Base-by-base conservation (phyloP, 2,113 vertebrate genomes). In the Catharus fuscescens region DNA sequence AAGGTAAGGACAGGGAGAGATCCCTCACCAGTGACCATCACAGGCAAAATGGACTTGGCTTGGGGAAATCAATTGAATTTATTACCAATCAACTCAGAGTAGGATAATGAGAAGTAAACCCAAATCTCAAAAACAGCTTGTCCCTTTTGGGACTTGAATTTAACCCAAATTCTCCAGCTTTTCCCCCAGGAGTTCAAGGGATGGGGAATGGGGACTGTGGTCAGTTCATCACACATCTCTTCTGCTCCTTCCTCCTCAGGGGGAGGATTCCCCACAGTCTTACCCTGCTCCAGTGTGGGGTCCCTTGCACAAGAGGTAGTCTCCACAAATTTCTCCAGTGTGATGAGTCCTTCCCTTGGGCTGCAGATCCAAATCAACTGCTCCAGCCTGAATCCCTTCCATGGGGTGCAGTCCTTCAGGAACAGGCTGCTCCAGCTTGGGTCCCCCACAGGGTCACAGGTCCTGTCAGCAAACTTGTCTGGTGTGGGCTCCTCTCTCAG, bases 141-240 rank as follows among this genome's bases (percentile, higher is more conserved):
- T n/a, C 14, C 2, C 47, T 40, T 77, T 31, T 61, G 31, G 7
- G 40, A 40, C 9, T 71, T 56, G 54, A 19, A 25, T 82, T 69
- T 42, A 62, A 77, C n/a, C 12, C 26, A 44, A 29, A 6, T 78
- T 78, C 47, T 61, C 23, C 13, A 53, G 9, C 18, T 61, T 61
- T 52, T 32, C 18, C 12, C 47, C 14, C 5, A 32, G 40, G 42
- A 67, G 26, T 23, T 31, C 14, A 42, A 28, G 48, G 25, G 20
- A 13, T 47, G 25, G 25, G 54, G 18, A 69, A 21, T 3, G 5
- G n/a, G 28, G 54, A 5, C 50, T 40, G 31, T 40, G 15, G 18
- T 48, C 2, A 1, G 40, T 77, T 69, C 34, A 48, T 62, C 48
- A 28, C 12, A 23, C 0, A 0, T 56, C 11, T 69, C 40, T 77